A percentile compares a stretch with the other conserved stretches of the same genome.
These are phyloP conservation scores for Xenus cinereus DNA, from an alignment of 2,113 vertebrate species.

Conservation along the genomic window DNA sequence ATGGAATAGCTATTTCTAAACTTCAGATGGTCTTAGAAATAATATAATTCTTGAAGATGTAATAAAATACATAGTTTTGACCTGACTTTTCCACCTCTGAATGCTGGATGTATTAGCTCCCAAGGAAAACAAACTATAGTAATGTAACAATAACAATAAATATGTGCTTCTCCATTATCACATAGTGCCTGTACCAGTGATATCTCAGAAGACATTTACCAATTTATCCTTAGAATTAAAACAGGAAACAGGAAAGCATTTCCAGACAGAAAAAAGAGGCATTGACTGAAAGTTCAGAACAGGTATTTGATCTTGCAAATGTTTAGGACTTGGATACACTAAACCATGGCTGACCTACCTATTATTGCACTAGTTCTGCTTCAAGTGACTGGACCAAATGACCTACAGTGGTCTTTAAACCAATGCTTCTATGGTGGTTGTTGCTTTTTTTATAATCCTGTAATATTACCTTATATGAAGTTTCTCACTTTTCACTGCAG, in stretches of 20 bases:
- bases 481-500: neutral
- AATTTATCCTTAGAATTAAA: neutral
- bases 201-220: neutral
- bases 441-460: neutral
- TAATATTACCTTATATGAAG: neutral
- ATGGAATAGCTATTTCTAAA: neutral
- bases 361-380: neutral
- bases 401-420: neutral
- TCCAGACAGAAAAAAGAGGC: neutral
- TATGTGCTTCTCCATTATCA: neutral
- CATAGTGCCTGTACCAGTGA: neutral
- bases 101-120: neutral
- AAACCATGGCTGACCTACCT: neutral
- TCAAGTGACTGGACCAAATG: neutral
- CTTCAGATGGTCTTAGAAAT: neutral
- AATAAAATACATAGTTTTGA: neutral
- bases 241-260: neutral
- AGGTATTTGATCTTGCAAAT: neutral
- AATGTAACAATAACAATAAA: neutral
- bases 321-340: neutral
- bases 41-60: neutral
- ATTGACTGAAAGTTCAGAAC: neutral
- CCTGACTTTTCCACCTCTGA: neutral
- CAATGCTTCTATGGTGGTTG: neutral
- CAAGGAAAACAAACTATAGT: neutral